A percentile compares a stretch with the other conserved stretches of the same genome.
Conservation (phyloP, 2,888 invertebrate genomes). For the Petrolisthes cinctipes region DNA sequence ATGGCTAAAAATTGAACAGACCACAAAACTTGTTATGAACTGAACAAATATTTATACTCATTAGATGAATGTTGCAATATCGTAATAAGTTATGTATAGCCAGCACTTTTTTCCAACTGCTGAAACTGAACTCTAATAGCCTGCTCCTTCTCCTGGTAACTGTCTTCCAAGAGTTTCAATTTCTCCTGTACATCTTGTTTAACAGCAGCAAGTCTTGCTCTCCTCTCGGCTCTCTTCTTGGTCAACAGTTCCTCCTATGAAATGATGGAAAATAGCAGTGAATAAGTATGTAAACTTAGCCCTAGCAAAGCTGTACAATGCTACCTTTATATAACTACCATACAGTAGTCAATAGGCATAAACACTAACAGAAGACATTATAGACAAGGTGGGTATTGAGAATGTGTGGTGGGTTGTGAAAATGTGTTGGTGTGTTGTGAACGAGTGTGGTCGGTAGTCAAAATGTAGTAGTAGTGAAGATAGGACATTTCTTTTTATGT, state of each 20-base stretch:
- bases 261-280: slow-evolving; percentile 5
- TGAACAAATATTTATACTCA: too few relatives aligned
- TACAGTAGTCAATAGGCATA: too few relatives aligned
- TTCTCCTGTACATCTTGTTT: slow-evolving; percentile 61
- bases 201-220: slow-evolving; percentile 39
- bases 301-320: background rate
- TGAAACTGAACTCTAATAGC: slow-evolving; percentile 53
- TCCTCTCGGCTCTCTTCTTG: slow-evolving; percentile 57
- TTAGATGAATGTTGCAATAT: too few relatives aligned
- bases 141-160: slow-evolving; percentile 58
- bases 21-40: background rate
- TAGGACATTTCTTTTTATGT: too few relatives aligned
- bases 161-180: slow-evolving; percentile 48
- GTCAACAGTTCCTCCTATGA: slow-evolving; percentile 53
- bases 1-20: slow-evolving; percentile 16
- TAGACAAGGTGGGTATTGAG: too few relatives aligned
- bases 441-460: too few relatives aligned
- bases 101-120: slow-evolving; percentile 55
- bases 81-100: slow-evolving; percentile 10
- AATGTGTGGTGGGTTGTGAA: too few relatives aligned
- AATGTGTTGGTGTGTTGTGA: too few relatives aligned
- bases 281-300: background rate
- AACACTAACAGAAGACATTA: too few relatives aligned
- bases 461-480: too few relatives aligned
- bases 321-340: too few relatives aligned